phyloP scores from a whole-genome alignment of 2,113 vertebrate genomes.

The Oriolus oriolus region DNA sequence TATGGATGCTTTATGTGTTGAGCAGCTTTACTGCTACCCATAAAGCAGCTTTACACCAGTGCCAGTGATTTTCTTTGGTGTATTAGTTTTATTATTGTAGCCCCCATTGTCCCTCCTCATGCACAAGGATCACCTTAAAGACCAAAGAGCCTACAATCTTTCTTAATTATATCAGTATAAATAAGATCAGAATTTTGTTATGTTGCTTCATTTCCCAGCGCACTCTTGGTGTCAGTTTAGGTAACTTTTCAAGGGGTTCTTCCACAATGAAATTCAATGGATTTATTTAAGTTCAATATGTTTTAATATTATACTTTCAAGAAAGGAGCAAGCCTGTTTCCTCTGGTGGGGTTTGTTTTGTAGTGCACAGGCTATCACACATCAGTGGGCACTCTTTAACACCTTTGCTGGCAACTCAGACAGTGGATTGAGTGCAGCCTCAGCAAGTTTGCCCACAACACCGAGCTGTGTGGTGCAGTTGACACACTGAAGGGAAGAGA shows the following conservation, averaged over 20 bases:
- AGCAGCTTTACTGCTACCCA: background rate
- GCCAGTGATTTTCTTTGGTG: background rate
- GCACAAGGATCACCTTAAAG: background rate
- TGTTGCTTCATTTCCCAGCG: conserved; percentile 3
- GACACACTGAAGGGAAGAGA: background rate
- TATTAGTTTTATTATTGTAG: background rate
- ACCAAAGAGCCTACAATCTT: background rate
- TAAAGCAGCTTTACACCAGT: background rate
- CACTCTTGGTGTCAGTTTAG: background rate
- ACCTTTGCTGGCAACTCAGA: background rate
- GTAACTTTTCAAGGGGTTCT: conserved; percentile 18
- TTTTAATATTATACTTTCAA: background rate
- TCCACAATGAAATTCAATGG: background rate
- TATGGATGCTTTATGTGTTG: background rate
- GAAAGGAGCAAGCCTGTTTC: background rate
- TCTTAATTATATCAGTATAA: conserved; percentile 25
- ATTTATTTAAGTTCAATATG: background rate
- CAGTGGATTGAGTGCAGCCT: background rate
- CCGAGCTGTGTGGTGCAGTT: background rate
- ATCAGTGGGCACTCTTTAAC: background rate
- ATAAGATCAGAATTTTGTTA: conserved; percentile 16
- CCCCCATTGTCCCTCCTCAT: background rate
- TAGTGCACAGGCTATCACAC: background rate
- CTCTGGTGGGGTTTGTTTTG: background rate
- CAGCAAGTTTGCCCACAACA: background rate